Base-by-base conservation (phyloP, 2,888 invertebrate species). In the Callyntrura sp. region DNA sequence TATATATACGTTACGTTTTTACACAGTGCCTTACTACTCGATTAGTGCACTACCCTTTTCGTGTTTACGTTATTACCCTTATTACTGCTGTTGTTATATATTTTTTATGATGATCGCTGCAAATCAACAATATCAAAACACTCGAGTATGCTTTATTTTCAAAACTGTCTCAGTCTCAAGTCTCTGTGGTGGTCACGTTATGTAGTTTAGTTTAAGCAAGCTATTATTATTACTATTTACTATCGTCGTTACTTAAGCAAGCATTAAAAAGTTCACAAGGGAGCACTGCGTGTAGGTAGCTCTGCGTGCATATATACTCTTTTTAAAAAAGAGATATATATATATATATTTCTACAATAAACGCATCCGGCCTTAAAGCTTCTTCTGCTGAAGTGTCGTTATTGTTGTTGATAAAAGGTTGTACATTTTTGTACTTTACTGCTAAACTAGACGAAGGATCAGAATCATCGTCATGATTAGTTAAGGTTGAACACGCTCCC, bases 401-500 rank as follows among this genome's bases (percentile, higher is more conserved):
- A 9, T 12, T 25, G 14, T 25, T 28, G 62, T 28, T 35, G n/a
- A 68, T n/a, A n/a, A n/a, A n/a, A n/a, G n/a, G n/a, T n/a, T n/a
- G n/a, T n/a, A n/a, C n/a, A n/a, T 35, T 35, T 35, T 20, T 20
- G 23, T 35, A 68, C 68, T 68, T 5, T n/a, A n/a, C 35, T 68
- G 43, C 43, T 68, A 35, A 68, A 68, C 35, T 43, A 43, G 35
- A 68, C 43, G 2, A 43, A 43, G 5, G 8, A 5, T n/a, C n/a
- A n/a, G n/a, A 28, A 45, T 35, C 28, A 70, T 76, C 76, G 51
- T 17, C 23, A 45, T 76, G 76, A 76, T 76, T 76, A 76, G 76
- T 76, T 76, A 76, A 76, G 76, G 76, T 76, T 76, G 48, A 76
- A 76, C 76, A 76, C 48, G 76, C 76, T 76, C 76, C 76, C 48